Percentiles rank a stretch among this genome's conserved stretches.
Evolutionary conservation across 2,797 vertebrate species (phyloP).

Genomic region (Phataginus tricuspis): DNA sequence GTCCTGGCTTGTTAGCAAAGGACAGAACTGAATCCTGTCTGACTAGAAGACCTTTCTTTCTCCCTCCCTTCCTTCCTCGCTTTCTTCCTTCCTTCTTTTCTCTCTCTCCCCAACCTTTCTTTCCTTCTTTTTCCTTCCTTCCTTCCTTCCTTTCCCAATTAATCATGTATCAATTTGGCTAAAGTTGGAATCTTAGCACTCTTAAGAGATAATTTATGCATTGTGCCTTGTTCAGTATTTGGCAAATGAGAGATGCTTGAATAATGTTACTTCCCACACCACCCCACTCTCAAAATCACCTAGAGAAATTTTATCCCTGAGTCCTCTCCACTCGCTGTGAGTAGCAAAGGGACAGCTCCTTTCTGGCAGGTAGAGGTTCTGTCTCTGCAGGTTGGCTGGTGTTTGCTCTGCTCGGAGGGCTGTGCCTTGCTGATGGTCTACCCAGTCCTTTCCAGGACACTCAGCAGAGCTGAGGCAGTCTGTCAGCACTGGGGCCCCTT

Average conservation of each 20-base stretch:
- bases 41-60: background rate
- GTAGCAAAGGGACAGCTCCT: background rate
- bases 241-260: background rate
- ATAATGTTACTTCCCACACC: background rate
- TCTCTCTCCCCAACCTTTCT: too few species aligned
- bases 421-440: background rate
- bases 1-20: background rate
- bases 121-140: too few species aligned
- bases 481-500: background rate
- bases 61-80: background rate
- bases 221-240: background rate
- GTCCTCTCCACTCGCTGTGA: background rate
- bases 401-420: background rate
- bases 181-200: conserved; percentile 14
- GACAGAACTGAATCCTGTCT: background rate
- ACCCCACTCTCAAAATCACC: background rate
- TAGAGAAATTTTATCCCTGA: background rate
- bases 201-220: conserved; percentile 6
- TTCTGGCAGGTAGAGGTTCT: background rate
- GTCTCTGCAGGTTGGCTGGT: background rate
- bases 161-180: background rate
- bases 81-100: background rate
- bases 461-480: background rate
- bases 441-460: background rate
- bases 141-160: background rate